Conservation (phyloP, 2,113 vertebrate species). For the Chaetops frenatus region DNA sequence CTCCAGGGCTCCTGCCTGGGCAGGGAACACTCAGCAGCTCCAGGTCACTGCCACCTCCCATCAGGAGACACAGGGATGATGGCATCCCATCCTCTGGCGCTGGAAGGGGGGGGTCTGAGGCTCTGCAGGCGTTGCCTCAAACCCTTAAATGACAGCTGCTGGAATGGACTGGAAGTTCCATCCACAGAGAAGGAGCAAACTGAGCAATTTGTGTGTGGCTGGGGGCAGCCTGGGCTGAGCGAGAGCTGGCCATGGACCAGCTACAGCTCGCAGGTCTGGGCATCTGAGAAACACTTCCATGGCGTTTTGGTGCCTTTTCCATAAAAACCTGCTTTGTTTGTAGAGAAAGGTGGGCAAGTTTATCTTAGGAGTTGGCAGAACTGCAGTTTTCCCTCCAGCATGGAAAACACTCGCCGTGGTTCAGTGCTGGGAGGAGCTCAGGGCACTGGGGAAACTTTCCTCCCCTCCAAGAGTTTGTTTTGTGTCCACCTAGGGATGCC, state of each 20-base stretch:
- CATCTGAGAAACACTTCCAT: neutral
- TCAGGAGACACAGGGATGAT: neutral
- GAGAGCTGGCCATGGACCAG: rapidly evolving
- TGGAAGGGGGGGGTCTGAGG: neutral
- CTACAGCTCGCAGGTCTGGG: neutral
- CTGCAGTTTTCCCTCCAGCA: neutral
- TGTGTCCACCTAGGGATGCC: neutral
- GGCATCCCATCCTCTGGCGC: neutral
- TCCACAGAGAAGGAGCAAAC: neutral
- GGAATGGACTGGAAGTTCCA: neutral
- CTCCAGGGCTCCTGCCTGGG: neutral
- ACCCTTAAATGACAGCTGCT: neutral
- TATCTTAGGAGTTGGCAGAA: neutral
- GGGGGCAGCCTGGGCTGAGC: neutral
- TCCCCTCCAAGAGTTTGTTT: neutral
- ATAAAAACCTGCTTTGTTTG: neutral
- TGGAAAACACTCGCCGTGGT: neutral
- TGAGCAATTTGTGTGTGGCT: neutral
- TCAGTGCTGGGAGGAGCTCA: neutral
- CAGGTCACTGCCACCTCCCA: neutral
- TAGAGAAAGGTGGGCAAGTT: neutral
- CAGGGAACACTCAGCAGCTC: neutral
- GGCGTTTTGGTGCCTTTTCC: neutral
- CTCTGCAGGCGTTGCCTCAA: neutral
- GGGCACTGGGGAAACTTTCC: neutral